Conservation (phyloP, 1,140 invertebrate species). For the Lasaia peninsularis region DNA sequence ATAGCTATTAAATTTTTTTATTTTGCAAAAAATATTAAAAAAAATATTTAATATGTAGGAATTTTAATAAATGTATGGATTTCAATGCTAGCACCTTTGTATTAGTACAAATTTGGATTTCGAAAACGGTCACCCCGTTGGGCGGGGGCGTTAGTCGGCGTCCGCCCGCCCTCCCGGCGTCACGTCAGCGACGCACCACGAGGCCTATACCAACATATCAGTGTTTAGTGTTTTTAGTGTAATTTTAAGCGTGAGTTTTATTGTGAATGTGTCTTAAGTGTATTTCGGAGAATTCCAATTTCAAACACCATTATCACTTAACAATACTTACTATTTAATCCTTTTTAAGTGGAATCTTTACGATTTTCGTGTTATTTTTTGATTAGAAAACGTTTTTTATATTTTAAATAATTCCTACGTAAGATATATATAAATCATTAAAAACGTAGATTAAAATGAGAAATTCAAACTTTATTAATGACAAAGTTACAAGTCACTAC, state of each 20-base stretch:
- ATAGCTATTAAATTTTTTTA: too few species aligned
- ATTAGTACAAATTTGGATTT: background rate
- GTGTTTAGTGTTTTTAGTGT: constrained; percentile 34
- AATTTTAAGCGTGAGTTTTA: constrained; percentile 28
- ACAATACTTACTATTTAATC: background rate
- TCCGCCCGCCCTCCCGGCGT: constrained; percentile 40
- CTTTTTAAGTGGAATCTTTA: background rate
- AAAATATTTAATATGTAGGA: too few species aligned
- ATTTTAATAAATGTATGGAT: too few species aligned
- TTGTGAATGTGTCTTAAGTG: constrained; percentile 13
- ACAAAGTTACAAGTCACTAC: too few species aligned
- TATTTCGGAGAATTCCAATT: constrained; percentile 6
- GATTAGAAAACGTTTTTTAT: background rate
- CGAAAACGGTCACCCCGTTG: constrained; percentile 9
- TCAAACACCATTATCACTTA: background rate
- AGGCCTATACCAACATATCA: constrained; percentile 39
- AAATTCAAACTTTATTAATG: too few species aligned
- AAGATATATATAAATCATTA: too few species aligned
- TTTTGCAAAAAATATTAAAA: too few species aligned
- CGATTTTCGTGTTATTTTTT: background rate
- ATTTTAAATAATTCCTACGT: too few species aligned
- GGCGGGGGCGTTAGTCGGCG: constrained; percentile 31
- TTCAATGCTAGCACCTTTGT: background rate
- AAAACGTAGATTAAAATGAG: too few species aligned
- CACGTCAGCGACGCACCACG: constrained; percentile 35